Percentiles rank a stretch among this genome's conserved stretches.
Conservation (phyloP, 2,888 invertebrate species). For the Drosophila conformis region DNA sequence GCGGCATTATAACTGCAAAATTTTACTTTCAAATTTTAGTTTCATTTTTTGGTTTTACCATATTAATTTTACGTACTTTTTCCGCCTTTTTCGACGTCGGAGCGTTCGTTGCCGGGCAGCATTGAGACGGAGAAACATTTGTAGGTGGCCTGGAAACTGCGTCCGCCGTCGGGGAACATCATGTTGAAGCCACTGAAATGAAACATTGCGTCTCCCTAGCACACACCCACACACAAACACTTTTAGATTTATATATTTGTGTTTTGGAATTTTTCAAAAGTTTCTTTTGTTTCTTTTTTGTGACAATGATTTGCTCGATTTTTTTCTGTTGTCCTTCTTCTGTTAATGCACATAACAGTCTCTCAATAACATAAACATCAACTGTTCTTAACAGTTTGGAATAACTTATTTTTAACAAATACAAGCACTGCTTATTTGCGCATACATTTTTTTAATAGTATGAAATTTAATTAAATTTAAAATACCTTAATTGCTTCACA, state of each 20-base stretch:
- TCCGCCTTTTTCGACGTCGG: constrained; percentile 97
- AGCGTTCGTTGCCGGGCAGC: constrained; percentile 96
- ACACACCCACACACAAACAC: constrained; percentile 8
- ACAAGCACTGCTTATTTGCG: not conserved
- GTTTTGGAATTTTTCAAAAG: constrained; percentile 24
- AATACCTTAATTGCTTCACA: not conserved
- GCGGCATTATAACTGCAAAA: constrained; percentile 96
- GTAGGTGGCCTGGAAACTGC: constrained; percentile 93
- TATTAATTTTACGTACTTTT: constrained; percentile 90
- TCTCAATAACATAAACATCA: constrained; percentile 3
- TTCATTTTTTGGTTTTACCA: not conserved
- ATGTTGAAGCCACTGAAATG: constrained; percentile 93
- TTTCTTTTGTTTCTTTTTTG: constrained; percentile 38
- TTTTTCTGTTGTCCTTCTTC: constrained; percentile 37
- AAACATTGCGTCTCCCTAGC: constrained; percentile 75
- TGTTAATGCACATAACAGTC: constrained; percentile 29
- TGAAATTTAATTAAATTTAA: not conserved
- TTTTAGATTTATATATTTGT: constrained; percentile 6
- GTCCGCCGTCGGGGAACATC: constrained; percentile 93
- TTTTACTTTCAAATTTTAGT: not conserved
- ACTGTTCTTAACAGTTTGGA: constrained; percentile 13
- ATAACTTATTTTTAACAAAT: not conserved
- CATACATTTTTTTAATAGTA: not conserved
- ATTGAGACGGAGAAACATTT: constrained; percentile 97
- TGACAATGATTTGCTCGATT: constrained; percentile 53